phyloP scores from a whole-genome alignment of 2,888 invertebrate species.

The Cosmopolites sordidus region DNA sequence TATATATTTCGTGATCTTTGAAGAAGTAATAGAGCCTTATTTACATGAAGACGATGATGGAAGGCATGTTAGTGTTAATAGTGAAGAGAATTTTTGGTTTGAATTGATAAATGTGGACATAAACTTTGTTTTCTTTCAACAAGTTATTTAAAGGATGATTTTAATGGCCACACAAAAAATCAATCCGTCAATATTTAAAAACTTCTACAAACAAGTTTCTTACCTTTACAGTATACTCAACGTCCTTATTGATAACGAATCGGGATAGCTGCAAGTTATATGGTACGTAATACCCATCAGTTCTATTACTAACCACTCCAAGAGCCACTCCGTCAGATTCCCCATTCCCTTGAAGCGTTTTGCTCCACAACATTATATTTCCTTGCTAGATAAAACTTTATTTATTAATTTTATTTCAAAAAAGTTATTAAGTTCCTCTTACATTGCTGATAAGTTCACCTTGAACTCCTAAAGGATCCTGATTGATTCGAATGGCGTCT shows the following conservation, averaged over 20 bases:
- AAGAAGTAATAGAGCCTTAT: no score
- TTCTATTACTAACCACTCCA: constrained; percentile 25
- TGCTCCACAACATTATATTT: constrained; percentile 36
- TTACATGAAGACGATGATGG: no score
- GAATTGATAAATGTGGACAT: no score
- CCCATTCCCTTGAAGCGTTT: constrained; percentile 23
- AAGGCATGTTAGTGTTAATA: no score
- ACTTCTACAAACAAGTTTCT: no score
- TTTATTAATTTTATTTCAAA: not conserved
- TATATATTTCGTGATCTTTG: no score
- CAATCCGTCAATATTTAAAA: no score
- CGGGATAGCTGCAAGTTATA: constrained; percentile 8
- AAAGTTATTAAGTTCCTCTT: constrained; percentile 31
- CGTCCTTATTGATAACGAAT: constrained; percentile 3
- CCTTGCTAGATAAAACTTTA: constrained; percentile 7
- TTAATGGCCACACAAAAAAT: no score
- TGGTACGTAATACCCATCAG: constrained; percentile 25
- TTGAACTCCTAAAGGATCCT: constrained; percentile 60
- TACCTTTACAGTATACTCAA: constrained; percentile 18
- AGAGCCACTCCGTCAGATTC: constrained; percentile 15
- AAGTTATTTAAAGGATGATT: no score
- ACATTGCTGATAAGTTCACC: constrained; percentile 42
- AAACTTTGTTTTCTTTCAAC: no score
- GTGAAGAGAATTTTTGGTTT: no score
- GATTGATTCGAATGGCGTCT: constrained; percentile 58